Percentiles rank a stretch among this genome's conserved stretches.
phyloP scores from a whole-genome alignment of 1,140 invertebrate genomes.

The Drosophila chauvacae region DNA sequence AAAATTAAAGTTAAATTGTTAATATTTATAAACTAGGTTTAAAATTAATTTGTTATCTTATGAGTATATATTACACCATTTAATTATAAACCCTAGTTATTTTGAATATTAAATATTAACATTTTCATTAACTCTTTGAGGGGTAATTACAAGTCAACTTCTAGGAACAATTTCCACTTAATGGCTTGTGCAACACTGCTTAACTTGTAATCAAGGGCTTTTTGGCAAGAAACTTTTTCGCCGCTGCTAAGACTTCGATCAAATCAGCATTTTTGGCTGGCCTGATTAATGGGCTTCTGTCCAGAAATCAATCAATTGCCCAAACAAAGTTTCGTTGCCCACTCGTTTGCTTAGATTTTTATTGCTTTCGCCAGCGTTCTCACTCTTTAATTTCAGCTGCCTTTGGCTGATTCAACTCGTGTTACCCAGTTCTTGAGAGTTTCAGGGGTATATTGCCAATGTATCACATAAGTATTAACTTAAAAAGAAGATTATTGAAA shows the following conservation, averaged over 20 bases:
- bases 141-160: slow-evolving; percentile 3
- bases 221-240: slow-evolving; percentile 45
- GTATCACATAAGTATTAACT: not conserved
- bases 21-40: no score
- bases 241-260: slow-evolving; percentile 52
- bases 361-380: slow-evolving; percentile 44
- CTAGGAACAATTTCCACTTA: not conserved
- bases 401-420: slow-evolving; percentile 4
- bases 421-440: not conserved
- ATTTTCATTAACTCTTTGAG: not conserved
- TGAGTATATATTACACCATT: not conserved
- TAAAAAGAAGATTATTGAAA: not conserved
- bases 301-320: slow-evolving; percentile 78
- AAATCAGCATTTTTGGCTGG: slow-evolving; percentile 61
- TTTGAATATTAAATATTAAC: not conserved
- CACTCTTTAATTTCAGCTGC: slow-evolving; percentile 37
- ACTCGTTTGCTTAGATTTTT: slow-evolving; percentile 60
- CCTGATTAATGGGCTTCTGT: slow-evolving; percentile 79
- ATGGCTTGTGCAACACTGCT: slow-evolving; percentile 38
- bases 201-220: slow-evolving; percentile 71
- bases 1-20: no score
- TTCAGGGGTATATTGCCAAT: not conserved
- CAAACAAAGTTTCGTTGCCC: slow-evolving; percentile 59
- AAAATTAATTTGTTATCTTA: not conserved
- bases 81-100: not conserved